A percentile compares a stretch with the other conserved stretches of the same genome.
These are phyloP conservation scores for Cyprinus carpio DNA, from an alignment of 2,113 vertebrate species.

Conservation along the genomic window DNA sequence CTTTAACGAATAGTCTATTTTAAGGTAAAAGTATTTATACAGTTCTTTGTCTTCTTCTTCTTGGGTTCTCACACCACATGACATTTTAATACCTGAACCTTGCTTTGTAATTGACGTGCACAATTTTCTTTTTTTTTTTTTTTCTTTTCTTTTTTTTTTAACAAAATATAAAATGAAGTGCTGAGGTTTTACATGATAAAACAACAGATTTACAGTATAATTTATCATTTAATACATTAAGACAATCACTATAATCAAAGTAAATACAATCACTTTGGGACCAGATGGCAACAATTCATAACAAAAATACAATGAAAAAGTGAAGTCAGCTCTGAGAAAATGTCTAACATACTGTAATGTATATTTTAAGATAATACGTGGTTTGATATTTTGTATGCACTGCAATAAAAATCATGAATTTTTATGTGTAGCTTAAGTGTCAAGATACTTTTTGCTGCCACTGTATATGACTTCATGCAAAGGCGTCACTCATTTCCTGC, in stretches of 20 bases:
- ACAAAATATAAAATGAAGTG: background rate
- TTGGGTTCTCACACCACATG: no score
- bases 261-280: background rate
- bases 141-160: no score
- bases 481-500: slow-evolving; percentile 28
- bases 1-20: no score
- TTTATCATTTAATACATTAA: no score
- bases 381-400: background rate
- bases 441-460: background rate
- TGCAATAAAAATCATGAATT: slow-evolving; percentile 67
- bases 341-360: background rate
- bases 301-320: background rate
- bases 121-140: no score
- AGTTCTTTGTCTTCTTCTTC: no score
- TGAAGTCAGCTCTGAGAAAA: background rate
- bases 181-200: background rate
- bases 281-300: background rate
- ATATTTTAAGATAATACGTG: background rate
- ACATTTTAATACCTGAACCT: no score
- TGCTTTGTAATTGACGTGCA: no score
- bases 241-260: no score
- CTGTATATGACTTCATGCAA: slow-evolving; percentile 9
- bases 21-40: no score
- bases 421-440: slow-evolving; percentile 66
- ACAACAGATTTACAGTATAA: background rate